Percentiles rank a stretch among this genome's conserved stretches.
Evolutionary conservation across 2,113 vertebrate species (phyloP).

Genomic region (Epinephelus moara): DNA sequence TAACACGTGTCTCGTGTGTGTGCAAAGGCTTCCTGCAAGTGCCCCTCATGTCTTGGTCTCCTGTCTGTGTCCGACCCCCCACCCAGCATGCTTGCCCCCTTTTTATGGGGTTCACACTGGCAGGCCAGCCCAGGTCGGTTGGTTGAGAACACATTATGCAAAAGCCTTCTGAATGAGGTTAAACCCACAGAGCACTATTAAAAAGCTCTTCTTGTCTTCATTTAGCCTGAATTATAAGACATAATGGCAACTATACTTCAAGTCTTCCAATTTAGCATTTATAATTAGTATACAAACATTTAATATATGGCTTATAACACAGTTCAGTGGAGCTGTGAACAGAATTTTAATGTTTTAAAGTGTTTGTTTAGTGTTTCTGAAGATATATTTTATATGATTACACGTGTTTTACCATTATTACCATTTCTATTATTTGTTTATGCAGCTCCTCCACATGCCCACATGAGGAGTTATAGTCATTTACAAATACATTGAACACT

Average conservation of each 20-base stretch:
- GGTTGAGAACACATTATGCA: not conserved
- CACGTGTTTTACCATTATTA: no score
- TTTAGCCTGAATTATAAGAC: not conserved
- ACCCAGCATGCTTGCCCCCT: not conserved
- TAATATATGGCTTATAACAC: no score
- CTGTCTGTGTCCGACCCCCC: not conserved
- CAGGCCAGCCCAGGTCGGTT: not conserved
- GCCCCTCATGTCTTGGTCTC: not conserved
- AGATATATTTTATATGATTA: no score
- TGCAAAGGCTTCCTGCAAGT: not conserved
- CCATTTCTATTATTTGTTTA: no score
- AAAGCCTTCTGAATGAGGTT: not conserved
- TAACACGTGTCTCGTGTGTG: not conserved
- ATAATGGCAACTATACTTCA: not conserved
- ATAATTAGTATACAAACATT: no score
- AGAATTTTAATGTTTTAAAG: no score
- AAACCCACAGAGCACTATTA: not conserved
- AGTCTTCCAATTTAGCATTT: no score
- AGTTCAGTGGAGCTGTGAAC: no score
- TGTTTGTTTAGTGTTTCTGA: no score
- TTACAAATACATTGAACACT: no score
- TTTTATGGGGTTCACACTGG: not conserved
- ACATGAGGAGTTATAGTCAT: no score
- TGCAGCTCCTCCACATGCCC: no score
- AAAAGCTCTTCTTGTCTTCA: not conserved